phyloP scores from a whole-genome alignment of 2,113 vertebrate genomes.

The Melanerpes formicivorus region DNA sequence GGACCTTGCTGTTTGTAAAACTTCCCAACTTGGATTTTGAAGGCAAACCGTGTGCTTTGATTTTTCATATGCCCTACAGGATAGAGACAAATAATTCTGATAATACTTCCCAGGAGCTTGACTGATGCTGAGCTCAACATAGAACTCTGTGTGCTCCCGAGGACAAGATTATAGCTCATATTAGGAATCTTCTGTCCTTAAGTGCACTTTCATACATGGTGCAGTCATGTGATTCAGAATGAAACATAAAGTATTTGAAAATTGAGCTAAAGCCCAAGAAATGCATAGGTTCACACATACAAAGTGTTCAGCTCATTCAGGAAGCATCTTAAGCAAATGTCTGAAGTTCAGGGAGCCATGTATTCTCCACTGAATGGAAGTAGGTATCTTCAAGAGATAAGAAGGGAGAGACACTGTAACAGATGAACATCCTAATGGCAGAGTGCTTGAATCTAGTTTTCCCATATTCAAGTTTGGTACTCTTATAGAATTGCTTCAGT shows the following conservation, averaged over 20 bases:
- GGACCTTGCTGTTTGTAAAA: not conserved
- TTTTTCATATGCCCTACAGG: not conserved
- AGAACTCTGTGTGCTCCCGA: not conserved
- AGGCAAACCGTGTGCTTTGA: not conserved
- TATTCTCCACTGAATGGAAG: not conserved
- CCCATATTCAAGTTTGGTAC: not conserved
- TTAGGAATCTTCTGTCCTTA: not conserved
- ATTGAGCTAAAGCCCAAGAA: not conserved
- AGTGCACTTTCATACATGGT: not conserved
- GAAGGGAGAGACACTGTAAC: not conserved
- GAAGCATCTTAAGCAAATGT: not conserved
- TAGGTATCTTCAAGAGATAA: not conserved
- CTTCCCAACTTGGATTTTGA: not conserved
- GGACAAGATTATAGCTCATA: not conserved
- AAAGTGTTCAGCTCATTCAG: not conserved
- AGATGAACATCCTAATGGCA: not conserved
- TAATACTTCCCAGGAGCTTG: not conserved
- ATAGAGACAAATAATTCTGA: not conserved
- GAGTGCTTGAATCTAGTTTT: not conserved
- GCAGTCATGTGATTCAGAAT: not conserved
- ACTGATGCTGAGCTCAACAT: not conserved
- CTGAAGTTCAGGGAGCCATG: not conserved
- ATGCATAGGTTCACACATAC: not conserved
- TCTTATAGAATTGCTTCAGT: not conserved
- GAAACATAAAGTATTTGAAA: not conserved